These are phyloP conservation scores for Cephus rjabovi DNA, from an alignment of 2,888 invertebrate species.

Conservation along the genomic window DNA sequence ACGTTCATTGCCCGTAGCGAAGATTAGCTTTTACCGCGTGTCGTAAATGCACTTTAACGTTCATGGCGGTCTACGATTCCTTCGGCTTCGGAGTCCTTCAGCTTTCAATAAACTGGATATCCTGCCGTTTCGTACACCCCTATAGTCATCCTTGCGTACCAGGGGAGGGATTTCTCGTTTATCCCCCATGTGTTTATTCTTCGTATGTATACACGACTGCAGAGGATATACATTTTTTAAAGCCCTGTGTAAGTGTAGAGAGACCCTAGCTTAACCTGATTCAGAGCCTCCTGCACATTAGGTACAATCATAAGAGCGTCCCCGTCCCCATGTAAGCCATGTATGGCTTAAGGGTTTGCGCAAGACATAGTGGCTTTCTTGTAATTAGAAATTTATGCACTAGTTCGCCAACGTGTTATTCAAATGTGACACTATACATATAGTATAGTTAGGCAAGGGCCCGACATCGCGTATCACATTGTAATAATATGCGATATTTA, in stretches of 20 bases:
- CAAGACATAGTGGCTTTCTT: conserved; percentile 42
- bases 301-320: neutral
- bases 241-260: neutral
- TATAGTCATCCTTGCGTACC: neutral
- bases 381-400: conserved; percentile 66
- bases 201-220: neutral
- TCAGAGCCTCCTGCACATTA: neutral
- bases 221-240: neutral
- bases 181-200: neutral
- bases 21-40: conserved; percentile 13
- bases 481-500: conserved; percentile 49
- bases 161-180: neutral
- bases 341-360: neutral
- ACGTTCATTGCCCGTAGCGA: neutral
- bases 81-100: conserved; percentile 16
- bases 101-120: conserved; percentile 10
- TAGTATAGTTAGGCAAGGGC: conserved; percentile 32
- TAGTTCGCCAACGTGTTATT: conserved; percentile 62
- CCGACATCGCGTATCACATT: conserved; percentile 38
- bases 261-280: neutral
- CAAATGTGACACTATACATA: conserved; percentile 58
- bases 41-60: conserved; percentile 33
- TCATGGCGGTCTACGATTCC: conserved; percentile 17
- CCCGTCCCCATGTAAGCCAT: neutral
- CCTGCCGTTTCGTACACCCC: neutral